A percentile compares a stretch with the other conserved stretches of the same genome.
Conservation (phyloP, 2,113 vertebrate genomes). For the Pedetes capensis region DNA sequence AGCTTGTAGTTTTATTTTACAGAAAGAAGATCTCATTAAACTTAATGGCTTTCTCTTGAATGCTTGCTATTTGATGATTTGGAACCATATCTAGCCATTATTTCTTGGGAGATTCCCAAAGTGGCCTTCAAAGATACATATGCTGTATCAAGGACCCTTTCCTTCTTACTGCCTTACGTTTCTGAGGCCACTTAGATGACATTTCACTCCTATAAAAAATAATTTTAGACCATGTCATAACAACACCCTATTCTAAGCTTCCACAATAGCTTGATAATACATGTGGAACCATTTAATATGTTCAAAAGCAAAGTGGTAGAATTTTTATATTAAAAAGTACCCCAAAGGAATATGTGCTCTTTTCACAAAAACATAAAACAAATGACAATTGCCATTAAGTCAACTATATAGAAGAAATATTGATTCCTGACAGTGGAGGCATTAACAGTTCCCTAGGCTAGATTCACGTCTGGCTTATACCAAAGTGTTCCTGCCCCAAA, state of each 20-base stretch:
- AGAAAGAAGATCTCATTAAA: constrained; percentile 17
- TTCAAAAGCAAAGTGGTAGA: constrained; percentile 39
- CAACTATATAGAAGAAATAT: constrained; percentile 36
- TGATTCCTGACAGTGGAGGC: constrained; percentile 12
- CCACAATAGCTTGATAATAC: constrained; percentile 51
- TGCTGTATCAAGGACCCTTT: not conserved
- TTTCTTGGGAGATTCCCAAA: not conserved
- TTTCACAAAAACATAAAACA: constrained; percentile 58
- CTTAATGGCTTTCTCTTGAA: not conserved
- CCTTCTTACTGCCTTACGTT: not conserved
- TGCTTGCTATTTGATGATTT: not conserved
- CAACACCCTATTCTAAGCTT: not conserved
- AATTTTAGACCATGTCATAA: not conserved
- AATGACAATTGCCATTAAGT: constrained; percentile 49
- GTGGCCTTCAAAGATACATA: not conserved
- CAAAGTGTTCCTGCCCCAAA: not conserved
- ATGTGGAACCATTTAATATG: constrained; percentile 56
- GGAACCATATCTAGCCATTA: not conserved
- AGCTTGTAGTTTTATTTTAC: not conserved
- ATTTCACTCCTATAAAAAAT: not conserved
- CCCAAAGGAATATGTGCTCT: constrained; percentile 45
- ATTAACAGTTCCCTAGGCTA: not conserved
- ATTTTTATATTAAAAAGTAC: constrained; percentile 52
- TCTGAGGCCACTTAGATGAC: not conserved
- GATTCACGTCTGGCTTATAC: not conserved